These are phyloP conservation scores for Panthera leo DNA, from an alignment of 2,113 vertebrate species.

Conservation along the genomic window DNA sequence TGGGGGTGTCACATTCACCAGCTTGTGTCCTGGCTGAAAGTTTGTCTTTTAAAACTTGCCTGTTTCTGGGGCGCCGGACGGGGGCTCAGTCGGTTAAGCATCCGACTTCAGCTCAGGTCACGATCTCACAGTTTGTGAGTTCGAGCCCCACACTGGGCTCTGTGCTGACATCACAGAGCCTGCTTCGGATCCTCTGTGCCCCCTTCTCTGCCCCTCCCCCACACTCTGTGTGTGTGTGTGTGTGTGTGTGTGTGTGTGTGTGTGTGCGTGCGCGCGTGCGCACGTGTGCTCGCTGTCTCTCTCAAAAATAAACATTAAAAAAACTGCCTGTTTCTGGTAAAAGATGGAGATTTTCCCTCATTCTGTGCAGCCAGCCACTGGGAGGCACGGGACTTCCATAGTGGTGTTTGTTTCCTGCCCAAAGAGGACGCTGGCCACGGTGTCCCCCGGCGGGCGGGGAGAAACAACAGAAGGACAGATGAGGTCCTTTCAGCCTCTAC, in stretches of 20 bases:
- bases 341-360: background rate
- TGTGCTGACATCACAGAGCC: no score
- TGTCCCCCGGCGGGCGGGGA: background rate
- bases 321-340: background rate
- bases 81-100: no score
- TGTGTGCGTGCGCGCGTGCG: rapidly evolving
- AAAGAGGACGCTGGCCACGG: rapidly evolving
- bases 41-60: background rate
- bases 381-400: background rate
- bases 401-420: background rate
- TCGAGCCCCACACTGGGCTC: no score
- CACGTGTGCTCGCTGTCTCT: no score
- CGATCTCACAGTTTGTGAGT: no score
- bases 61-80: background rate
- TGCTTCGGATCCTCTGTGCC: no score
- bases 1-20: background rate
- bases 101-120: no score
- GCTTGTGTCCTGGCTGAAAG: background rate
- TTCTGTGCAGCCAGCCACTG: rapidly evolving
- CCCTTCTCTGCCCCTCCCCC: no score
- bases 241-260: no score
- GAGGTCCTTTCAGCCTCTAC: background rate
- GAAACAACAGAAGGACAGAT: background rate
- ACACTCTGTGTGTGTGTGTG: no score
- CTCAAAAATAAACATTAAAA: background rate